A percentile compares a stretch with the other conserved stretches of the same genome.
phyloP scores from a whole-genome alignment of 2,797 vertebrate species.

The Lemur catta region DNA sequence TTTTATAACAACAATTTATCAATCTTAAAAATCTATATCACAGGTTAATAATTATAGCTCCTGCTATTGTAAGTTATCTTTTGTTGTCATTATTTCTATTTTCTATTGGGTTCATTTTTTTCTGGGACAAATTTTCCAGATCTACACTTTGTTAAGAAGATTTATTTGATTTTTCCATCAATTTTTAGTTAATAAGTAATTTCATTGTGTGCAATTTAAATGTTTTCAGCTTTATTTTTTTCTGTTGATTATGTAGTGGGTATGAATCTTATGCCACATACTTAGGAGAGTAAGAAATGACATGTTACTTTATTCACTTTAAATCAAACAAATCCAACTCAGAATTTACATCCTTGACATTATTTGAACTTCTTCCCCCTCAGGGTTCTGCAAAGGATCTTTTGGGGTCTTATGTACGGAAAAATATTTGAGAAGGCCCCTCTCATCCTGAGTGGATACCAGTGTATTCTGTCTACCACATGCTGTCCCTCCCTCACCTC shows the following conservation, averaged over 20 bases:
- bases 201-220: not conserved
- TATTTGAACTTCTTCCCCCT: not conserved
- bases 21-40: conserved; percentile 29
- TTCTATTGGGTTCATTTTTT: conserved; percentile 12
- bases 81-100: conserved; percentile 15
- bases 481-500: not conserved
- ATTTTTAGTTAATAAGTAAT: conserved; percentile 27
- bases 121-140: not conserved
- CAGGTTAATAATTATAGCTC: conserved; percentile 32
- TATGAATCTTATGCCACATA: not conserved
- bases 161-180: not conserved
- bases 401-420: not conserved
- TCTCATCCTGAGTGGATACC: not conserved
- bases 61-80: not conserved
- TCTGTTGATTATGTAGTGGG: not conserved
- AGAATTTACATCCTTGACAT: not conserved
- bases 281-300: not conserved
- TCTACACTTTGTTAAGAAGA: not conserved
- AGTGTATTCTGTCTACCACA: not conserved
- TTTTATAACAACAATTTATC: not conserved
- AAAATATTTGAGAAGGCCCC: not conserved
- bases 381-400: not conserved
- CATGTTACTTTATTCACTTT: not conserved
- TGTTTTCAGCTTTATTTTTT: not conserved
- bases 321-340: not conserved